Evolutionary conservation across 2,888 invertebrate genomes (phyloP).

Genomic region (Archips crataeganus): DNA sequence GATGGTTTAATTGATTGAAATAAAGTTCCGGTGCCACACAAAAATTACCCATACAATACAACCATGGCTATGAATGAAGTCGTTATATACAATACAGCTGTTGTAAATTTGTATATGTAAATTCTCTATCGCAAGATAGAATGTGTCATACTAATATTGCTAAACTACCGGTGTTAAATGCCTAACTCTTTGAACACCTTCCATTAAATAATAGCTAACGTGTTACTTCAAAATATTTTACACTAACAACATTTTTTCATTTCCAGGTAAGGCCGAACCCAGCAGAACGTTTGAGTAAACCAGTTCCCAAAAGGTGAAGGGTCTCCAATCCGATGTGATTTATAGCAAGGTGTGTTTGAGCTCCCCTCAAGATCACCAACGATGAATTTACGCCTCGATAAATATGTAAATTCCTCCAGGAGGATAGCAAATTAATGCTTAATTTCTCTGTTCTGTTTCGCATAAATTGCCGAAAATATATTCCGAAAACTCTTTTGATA

Average conservation of each 20-base stretch:
- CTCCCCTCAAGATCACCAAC: slow-evolving; percentile 62
- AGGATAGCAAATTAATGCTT: slow-evolving; percentile 76
- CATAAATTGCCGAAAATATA: slow-evolving; percentile 74
- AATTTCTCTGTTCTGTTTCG: slow-evolving; percentile 75
- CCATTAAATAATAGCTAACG: neutral
- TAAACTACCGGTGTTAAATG: no score
- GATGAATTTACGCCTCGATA: slow-evolving; percentile 70
- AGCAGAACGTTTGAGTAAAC: slow-evolving; percentile 10
- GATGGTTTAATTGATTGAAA: no score
- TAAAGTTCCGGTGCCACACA: no score
- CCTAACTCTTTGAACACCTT: no score
- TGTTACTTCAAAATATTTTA: neutral
- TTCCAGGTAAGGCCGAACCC: slow-evolving; percentile 33
- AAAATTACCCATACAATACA: no score
- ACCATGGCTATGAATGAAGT: no score
- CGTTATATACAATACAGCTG: no score
- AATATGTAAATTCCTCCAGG: slow-evolving; percentile 74
- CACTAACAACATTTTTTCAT: slow-evolving; percentile 14
- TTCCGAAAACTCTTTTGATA: slow-evolving; percentile 67
- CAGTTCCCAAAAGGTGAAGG: slow-evolving; percentile 32
- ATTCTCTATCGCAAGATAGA: no score
- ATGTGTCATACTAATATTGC: no score
- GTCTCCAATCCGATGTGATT: slow-evolving; percentile 29
- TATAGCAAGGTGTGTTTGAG: slow-evolving; percentile 44
- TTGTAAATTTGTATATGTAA: no score